Base-by-base conservation (phyloP, 2,113 vertebrate genomes). In the Vicugna pacos region DNA sequence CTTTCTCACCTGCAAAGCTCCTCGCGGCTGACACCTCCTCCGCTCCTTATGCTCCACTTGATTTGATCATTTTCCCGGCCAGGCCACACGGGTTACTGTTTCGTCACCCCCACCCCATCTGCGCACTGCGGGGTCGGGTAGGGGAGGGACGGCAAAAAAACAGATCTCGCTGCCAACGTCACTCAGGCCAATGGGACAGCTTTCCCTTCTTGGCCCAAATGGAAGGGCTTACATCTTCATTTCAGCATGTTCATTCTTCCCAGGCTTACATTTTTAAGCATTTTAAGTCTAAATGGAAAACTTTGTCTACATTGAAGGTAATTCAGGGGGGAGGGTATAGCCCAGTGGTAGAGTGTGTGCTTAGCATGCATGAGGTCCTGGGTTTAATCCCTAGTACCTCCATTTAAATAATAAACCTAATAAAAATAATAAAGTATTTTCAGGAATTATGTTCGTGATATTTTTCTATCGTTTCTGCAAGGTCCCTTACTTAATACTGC, bases 251-350 rank as follows among this genome's bases (percentile, higher is more conserved):
- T 26, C 11, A 0, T 13, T 75, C 17, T 73, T 50, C 75, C 42
- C 3, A 70, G 64, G 48, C 32, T 96, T 75, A 60, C 42, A 38
- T 69, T 85, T 79, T 76, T 32, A 88, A 83, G 80, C 1, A 7
- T 54, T 89, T 95, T 64, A 56, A 72, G 50, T 50, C 64, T 50
- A 32, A 94, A 28, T 20, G 50, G 60, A 32, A 6, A 5, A 54
- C 17, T 90, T 60, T 38, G 24, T 81, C 81, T 91, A 77, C 70
- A 73, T 95, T 28, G 70, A 77, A 97, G 93, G 86, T 86, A 65
- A 95, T 89, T 83, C 64, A 48, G 48, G 54, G 38, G 38, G 38
- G 38, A 42, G 38, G 38, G 38, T 42, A 42, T 42, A 42, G 38
- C 38, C 5, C 38, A 42, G 38, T 42, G 38, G 38, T 42, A 42